Conservation (phyloP, 2,797 vertebrate genomes). For the Moxostoma hubbsi region DNA sequence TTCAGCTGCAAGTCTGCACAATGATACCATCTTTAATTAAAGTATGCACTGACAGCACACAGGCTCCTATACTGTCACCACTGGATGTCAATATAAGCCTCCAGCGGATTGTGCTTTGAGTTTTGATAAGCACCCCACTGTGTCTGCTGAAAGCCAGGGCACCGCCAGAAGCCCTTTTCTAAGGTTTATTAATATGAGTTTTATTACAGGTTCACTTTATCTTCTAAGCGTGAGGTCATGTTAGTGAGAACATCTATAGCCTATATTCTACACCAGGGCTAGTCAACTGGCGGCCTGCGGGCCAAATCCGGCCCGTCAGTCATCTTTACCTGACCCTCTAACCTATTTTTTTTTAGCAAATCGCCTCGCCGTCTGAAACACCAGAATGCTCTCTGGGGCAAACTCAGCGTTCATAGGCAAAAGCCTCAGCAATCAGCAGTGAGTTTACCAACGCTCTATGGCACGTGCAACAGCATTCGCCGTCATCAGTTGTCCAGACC, state of each 20-base stretch:
- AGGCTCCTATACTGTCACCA: conserved; percentile 13
- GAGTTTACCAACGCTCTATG: too few relatives aligned
- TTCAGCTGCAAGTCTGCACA: not conserved
- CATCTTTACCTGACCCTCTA: too few relatives aligned
- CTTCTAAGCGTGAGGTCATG: not conserved
- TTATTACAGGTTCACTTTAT: not conserved
- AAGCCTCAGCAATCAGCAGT: too few relatives aligned
- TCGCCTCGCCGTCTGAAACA: not conserved
- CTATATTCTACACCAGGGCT: too few relatives aligned
- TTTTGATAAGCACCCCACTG: conserved; percentile 16
- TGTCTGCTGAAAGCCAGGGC: not conserved
- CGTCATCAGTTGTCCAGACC: too few relatives aligned
- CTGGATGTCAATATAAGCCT: not conserved
- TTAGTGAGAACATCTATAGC: not conserved
- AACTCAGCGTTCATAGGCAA: too few relatives aligned
- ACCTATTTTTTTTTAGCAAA: not conserved
- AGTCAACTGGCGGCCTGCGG: too few relatives aligned
- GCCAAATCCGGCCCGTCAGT: too few relatives aligned
- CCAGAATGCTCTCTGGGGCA: too few relatives aligned
- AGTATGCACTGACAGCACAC: not conserved
- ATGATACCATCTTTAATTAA: conserved; percentile 55
- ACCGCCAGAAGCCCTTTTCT: not conserved
- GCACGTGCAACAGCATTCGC: too few relatives aligned
- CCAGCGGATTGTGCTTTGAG: conserved; percentile 17
- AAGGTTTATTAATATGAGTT: conserved; percentile 3